phyloP scores from a whole-genome alignment of 1,140 invertebrate species.

The Tribolium castaneum region DNA sequence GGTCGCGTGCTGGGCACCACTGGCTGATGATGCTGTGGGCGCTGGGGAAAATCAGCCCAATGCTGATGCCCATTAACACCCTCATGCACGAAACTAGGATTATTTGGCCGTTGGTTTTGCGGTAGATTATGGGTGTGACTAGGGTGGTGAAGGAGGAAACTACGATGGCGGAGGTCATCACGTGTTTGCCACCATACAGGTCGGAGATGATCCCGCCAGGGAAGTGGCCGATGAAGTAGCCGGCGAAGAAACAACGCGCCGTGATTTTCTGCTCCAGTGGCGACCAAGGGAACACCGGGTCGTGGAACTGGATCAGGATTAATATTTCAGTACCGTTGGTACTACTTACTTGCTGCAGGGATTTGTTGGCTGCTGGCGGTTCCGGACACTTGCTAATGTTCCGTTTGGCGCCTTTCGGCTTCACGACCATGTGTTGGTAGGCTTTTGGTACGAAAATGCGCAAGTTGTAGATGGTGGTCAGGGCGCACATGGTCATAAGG shows the following conservation, averaged over 20 bases:
- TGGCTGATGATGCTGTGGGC: background rate
- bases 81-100: background rate
- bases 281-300: too few relatives aligned
- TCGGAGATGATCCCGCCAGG: background rate
- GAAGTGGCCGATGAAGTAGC: constrained; percentile 69
- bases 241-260: constrained; percentile 52
- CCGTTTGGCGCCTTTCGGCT: constrained; percentile 56
- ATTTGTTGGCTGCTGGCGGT: too few relatives aligned
- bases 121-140: background rate
- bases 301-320: too few relatives aligned
- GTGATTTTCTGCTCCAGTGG: too few relatives aligned
- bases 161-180: background rate
- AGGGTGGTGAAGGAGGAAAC: background rate
- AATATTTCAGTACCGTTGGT: too few relatives aligned
- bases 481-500: background rate
- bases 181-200: background rate
- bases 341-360: too few relatives aligned
- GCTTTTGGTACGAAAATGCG: background rate
- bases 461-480: background rate
- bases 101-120: background rate
- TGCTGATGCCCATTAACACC: background rate
- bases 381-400: too few relatives aligned
- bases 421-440: background rate
- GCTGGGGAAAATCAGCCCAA: background rate
- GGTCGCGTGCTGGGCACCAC: background rate